These are phyloP conservation scores for Pristionchus japonicus DNA, from an alignment of 2,888 invertebrate genomes.

Conservation along the genomic window DNA sequence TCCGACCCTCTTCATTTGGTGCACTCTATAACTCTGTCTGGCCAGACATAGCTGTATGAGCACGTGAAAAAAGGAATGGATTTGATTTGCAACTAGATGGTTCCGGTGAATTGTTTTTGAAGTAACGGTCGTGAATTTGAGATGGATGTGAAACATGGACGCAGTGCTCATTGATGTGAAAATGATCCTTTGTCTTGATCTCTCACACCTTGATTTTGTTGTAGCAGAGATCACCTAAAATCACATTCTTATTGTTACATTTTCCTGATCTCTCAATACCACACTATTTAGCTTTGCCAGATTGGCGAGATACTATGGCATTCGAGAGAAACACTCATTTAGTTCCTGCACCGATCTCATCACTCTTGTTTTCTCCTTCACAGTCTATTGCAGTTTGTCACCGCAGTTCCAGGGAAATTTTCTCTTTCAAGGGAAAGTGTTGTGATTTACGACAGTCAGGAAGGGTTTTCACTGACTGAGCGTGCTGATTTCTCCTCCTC, in stretches of 20 bases:
- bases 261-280: too few species aligned
- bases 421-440: neutral
- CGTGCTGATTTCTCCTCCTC: neutral
- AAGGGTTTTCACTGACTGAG: neutral
- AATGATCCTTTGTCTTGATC: neutral
- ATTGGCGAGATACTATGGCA: too few species aligned
- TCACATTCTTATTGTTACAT: too few species aligned
- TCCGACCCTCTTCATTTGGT: neutral
- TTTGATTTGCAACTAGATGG: too few species aligned
- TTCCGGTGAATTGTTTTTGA: neutral
- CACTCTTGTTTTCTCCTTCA: neutral
- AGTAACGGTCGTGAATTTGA: neutral
- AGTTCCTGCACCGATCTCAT: too few species aligned
- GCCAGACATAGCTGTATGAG: too few species aligned
- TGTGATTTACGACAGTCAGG: neutral
- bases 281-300: too few species aligned
- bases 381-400: neutral
- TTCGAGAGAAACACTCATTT: too few species aligned
- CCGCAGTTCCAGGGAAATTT: neutral
- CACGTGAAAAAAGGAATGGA: too few species aligned
- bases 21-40: neutral
- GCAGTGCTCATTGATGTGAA: neutral
- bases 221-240: neutral
- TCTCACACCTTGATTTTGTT: neutral
- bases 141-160: neutral